These are phyloP conservation scores for Peromyscus attwateri DNA, from an alignment of 2,797 vertebrate genomes.

Conservation along the genomic window DNA sequence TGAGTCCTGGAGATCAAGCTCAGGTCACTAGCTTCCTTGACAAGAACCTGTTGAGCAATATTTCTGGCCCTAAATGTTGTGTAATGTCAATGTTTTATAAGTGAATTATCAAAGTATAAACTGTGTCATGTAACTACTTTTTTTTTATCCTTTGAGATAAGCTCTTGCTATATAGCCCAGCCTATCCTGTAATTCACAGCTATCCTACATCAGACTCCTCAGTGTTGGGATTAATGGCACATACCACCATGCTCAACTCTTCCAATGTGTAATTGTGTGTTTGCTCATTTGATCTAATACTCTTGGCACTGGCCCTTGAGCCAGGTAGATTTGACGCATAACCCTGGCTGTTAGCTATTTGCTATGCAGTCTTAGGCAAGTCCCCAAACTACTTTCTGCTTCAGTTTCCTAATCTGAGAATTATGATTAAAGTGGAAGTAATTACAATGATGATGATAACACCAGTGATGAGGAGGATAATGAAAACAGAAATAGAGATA, in stretches of 20 bases:
- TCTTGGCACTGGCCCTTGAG: neutral
- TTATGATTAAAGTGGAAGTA: slow-evolving; percentile 65
- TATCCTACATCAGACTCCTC: neutral
- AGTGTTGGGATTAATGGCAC: neutral
- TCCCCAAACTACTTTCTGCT: neutral
- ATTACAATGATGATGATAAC: slow-evolving; percentile 41
- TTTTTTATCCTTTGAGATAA: neutral
- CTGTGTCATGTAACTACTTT: neutral
- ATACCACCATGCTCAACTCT: neutral
- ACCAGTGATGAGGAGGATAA: neutral
- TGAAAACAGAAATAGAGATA: neutral
- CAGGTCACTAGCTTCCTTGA: neutral
- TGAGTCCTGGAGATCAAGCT: neutral
- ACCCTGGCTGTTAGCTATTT: neutral
- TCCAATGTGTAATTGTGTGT: neutral
- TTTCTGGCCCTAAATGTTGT: neutral
- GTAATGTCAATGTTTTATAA: slow-evolving; percentile 29
- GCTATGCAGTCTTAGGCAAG: neutral
- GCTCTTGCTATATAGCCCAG: neutral
- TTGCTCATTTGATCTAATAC: neutral
- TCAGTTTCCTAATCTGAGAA: slow-evolving; percentile 41
- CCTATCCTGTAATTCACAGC: neutral
- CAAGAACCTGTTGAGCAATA: neutral
- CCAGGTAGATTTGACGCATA: neutral
- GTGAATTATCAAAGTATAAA: neutral